Evolutionary conservation across 2,797 vertebrate genomes (phyloP), one percentile per base, ranked within the genome.

Genomic region (Galagoides demidoff): DNA sequence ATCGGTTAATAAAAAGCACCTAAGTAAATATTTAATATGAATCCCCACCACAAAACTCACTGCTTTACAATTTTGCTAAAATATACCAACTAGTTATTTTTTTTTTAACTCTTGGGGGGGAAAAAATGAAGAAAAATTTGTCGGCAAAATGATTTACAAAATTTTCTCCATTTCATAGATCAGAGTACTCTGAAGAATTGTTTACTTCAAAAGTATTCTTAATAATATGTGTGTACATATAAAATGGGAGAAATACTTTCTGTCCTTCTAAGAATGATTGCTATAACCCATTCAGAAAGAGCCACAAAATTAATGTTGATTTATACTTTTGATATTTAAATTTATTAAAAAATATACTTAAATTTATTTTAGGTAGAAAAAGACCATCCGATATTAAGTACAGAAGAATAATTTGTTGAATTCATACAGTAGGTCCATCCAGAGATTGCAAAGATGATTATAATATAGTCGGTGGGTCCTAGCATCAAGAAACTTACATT

Each of bases 21-120:
- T 96, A 94, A 76, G 83, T 96, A 97, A 96, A 95, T 77, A 96
- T 85, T 96, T 86, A 93, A 79, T 83, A 63, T 76, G 76, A 95
- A 77, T 94, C 29, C 31, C 57, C 78, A 96, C 64, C 85, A 95
- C 63, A 85, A 95, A 95, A 83, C 61, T 73, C 31, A 95, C 45
- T 92, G 79, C 61, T 90, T 91, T 92, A 34, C 34, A 66, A 19
- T 64, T 91, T 97, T 97, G 77, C 17, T 39, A 91, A 96, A 96
- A 76, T 76, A 92, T 85, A 82, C 84, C 71, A 96, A 95, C 43
- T 59, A 73, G 85, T 90, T n/a, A 59, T 91, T 64, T 89, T 76
- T 31, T 22, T 66, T 66, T 66, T 66, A 9, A 22, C 34, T 27
- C 29, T 3, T 12, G 39, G 52, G 52, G 10, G 2, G 10, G 2